Evolutionary conservation across 2,797 vertebrate species (phyloP).

Genomic region (Rhinogobio ventralis): DNA sequence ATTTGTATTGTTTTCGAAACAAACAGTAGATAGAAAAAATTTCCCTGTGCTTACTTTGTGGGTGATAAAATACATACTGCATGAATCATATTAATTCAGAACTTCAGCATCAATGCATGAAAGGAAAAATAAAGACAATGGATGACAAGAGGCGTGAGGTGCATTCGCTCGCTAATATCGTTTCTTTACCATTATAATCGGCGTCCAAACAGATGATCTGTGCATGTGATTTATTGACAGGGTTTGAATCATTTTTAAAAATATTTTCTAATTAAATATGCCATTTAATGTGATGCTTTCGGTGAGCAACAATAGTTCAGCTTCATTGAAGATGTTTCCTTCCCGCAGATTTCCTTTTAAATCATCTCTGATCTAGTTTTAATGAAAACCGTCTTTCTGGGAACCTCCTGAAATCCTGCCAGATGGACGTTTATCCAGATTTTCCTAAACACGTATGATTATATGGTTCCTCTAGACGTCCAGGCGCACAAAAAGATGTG

Average conservation of each 20-base stretch:
- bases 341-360: neutral
- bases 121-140: neutral
- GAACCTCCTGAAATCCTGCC: neutral
- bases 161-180: constrained; percentile 46
- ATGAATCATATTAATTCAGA: constrained; percentile 40
- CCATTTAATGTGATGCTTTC: neutral
- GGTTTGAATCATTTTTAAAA: neutral
- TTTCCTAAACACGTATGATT: neutral
- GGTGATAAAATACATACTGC: constrained; percentile 55
- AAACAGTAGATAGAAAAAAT: constrained; percentile 62
- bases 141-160: constrained; percentile 31
- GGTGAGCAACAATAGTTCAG: neutral
- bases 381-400: neutral
- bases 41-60: constrained; percentile 62
- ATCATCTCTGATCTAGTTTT: neutral
- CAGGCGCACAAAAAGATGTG: neutral
- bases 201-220: neutral
- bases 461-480: neutral
- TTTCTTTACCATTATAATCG: neutral
- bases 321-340: neutral
- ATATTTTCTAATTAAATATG: neutral
- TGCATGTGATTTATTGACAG: neutral
- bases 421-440: neutral
- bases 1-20: constrained; percentile 53
- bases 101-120: constrained; percentile 48